Evolutionary conservation across 1,140 invertebrate species (phyloP), one percentile per base, ranked within the genome.

Genomic region (Neodiprion virginianus): DNA sequence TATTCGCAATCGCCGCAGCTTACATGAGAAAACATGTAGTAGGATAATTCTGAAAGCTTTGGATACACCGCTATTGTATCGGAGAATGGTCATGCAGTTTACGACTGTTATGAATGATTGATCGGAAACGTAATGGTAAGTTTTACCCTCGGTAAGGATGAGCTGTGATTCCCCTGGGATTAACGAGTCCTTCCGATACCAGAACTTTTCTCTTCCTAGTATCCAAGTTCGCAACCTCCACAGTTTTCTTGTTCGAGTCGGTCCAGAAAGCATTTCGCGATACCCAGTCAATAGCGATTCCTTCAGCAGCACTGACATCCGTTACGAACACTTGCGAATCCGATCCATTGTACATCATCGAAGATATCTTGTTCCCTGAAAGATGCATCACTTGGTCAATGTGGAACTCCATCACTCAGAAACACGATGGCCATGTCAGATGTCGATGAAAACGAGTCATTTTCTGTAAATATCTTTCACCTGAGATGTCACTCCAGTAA

Each of bases 251-350:
- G 8, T 91, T 92, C 0, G 97, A 98, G 88, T 99, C 98, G 0
- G 97, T 97, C 96, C 97, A 99, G 86, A 97, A 99, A 71, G 99
- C 91, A 79, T 97, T 98, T 77, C 96, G 90, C 0, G 95, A 94
- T 21, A 97, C 88, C 93, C 95, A 98, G 89, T 99, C 98, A 21
- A 99, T 91, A 7, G 96, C 93, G 71, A 99, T 86, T 48, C 98
- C 98, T 91, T 99, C 98, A 0, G 96, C 95, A 23, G 96, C 96
- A 78, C 92, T 93, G 40, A 97, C 92, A 81, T 93, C 95, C 94
- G 83, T 65, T 83, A 90, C 73, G 67, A 84, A 87, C 21, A 79
- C 81, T 61, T 85, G 80, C 0, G 79, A 66, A 40, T 82, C 79
- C 12, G 86, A 83, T 71, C 87, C 87, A 76, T 88, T 88, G 72